A percentile compares a stretch with the other conserved stretches of the same genome.
phyloP scores from a whole-genome alignment of 2,113 vertebrate genomes.

The Eulemur rufifrons region DNA sequence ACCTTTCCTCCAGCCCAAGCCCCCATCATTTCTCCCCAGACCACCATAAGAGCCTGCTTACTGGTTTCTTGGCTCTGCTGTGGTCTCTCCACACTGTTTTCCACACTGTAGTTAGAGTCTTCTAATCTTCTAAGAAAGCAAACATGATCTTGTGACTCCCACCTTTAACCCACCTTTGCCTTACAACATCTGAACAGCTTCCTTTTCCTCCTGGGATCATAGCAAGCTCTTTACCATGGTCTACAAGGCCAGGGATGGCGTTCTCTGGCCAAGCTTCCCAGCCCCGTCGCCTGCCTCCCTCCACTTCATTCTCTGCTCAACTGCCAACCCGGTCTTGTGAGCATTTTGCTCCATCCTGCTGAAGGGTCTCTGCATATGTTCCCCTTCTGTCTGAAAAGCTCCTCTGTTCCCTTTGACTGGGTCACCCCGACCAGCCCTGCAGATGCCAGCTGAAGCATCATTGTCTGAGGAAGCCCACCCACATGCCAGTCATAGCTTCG shows the following conservation, averaged over 20 bases:
- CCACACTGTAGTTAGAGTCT: not conserved
- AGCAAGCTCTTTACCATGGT: not conserved
- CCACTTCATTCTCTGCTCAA: not conserved
- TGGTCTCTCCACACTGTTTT: not conserved
- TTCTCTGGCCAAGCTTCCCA: not conserved
- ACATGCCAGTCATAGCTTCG: not conserved
- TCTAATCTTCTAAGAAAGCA: not conserved
- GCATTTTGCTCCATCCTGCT: not conserved
- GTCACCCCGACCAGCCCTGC: not conserved
- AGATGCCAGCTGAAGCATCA: not conserved
- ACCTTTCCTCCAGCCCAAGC: not conserved
- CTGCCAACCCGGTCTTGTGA: not conserved
- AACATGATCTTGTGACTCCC: not conserved
- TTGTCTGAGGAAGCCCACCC: not conserved
- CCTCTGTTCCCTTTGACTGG: not conserved
- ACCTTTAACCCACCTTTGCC: not conserved
- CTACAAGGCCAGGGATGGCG: no score
- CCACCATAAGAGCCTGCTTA: not conserved
- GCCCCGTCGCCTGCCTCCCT: fast-evolving
- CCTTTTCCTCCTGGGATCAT: not conserved
- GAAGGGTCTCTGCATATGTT: not conserved
- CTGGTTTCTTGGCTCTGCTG: not conserved
- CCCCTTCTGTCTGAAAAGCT: not conserved
- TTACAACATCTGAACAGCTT: not conserved
- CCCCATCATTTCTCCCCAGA: not conserved